phyloP scores from a whole-genome alignment of 2,888 invertebrate genomes.

The Drosophila nr. medialis region DNA sequence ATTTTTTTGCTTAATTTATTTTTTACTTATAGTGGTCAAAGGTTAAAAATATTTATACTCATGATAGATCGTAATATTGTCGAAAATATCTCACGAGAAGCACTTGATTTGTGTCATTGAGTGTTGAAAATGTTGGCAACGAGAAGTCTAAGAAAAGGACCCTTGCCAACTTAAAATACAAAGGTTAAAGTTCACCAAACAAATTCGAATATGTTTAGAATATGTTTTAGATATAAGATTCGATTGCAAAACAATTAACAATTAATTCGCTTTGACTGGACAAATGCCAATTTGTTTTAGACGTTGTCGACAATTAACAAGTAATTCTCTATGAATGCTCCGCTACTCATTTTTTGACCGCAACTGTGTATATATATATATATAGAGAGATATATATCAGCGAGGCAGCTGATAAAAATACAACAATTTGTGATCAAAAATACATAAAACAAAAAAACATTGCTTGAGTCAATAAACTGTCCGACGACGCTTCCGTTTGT shows the following conservation, averaged over 20 bases:
- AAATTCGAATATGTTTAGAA: neutral
- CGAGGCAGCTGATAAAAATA: slow-evolving; percentile 42
- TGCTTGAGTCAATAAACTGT: slow-evolving; percentile 66
- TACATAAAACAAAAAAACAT: slow-evolving; percentile 51
- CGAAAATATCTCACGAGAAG: neutral
- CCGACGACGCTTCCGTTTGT: slow-evolving; percentile 41
- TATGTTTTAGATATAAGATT: neutral
- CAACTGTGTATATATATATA: neutral
- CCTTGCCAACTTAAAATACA: neutral
- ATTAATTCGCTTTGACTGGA: neutral
- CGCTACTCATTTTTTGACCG: neutral
- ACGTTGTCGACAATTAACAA: neutral
- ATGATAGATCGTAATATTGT: neutral
- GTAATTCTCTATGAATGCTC: neutral
- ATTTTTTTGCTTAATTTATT: too few relatives aligned
- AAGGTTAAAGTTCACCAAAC: neutral
- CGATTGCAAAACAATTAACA: neutral
- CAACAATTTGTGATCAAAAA: slow-evolving; percentile 57
- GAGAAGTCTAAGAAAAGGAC: neutral
- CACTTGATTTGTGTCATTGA: neutral
- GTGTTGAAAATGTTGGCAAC: neutral
- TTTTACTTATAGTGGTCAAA: too few relatives aligned
- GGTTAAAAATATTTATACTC: neutral
- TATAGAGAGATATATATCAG: neutral
- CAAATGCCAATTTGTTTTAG: neutral